Base-by-base conservation (phyloP, 2,113 vertebrate species). In the Agapornis roseicollis region DNA sequence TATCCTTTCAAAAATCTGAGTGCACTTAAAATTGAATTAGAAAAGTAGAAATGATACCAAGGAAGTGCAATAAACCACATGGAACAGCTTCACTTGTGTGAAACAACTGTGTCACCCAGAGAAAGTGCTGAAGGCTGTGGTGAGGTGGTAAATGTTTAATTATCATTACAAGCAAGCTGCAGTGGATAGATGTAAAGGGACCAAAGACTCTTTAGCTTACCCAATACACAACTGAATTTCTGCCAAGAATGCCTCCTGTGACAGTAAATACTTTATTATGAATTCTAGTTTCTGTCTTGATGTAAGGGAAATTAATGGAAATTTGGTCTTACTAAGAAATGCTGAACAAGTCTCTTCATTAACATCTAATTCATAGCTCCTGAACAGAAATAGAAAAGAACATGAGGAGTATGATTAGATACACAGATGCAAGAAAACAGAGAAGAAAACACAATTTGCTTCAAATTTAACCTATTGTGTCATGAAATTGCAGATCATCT, bases 361-460 rank as follows among this genome's bases (percentile, higher is more conserved):
- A 94, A 79, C 52, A 88, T 76, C 79, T 87, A 89, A 92, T 87
- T 92, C 35, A 81, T 41, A 86, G n/a, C 25, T 94, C n/a, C 46
- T 85, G 47, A 91, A 58, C 20, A 87, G 33, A 74, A 87, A 81
- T 52, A 78, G 4, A 81, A 50, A 76, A 88, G 41, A 74, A 82
- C 31, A 80, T 17, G 33, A 63, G 16, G 23, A 80, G 41, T 39
- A 44, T 56, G 63, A 50, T 76, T 82, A 88, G 16, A 65, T 72
- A 95, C 17, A 80, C 24, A 89, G 44, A 68, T 83, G 47, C 17
- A 90, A 80, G 55, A 73, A 95, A 83, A 71, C 37, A 88, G 60
- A 76, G 53, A 63, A 53, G 27, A 80, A 12, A 78, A 88, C 49
- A 77, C 15, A 71, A 92, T 19, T 33, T 92, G 39, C 27, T 78